Evolutionary conservation across 2,113 vertebrate genomes (phyloP).

Genomic region (Ivindomyrus marchei): DNA sequence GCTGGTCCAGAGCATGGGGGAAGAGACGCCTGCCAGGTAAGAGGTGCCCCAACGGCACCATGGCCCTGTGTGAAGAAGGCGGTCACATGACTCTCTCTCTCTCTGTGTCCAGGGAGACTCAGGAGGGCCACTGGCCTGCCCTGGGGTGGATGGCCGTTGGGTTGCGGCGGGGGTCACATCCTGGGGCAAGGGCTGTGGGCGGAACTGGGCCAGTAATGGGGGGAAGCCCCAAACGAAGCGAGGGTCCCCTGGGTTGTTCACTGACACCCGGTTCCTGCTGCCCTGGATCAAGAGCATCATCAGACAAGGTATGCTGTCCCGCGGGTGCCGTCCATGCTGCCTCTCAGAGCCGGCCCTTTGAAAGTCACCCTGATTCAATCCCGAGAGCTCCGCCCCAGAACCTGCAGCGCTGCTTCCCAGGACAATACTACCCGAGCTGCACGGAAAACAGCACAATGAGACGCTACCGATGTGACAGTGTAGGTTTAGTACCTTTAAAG

Average conservation of each 20-base stretch:
- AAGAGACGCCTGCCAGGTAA: slow-evolving; percentile 78
- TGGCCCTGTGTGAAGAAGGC: background rate
- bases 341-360: background rate
- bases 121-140: slow-evolving; percentile 72
- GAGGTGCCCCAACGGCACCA: background rate
- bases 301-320: slow-evolving; percentile 28
- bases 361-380: background rate
- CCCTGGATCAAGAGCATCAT: slow-evolving; percentile 67
- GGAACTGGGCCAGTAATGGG: slow-evolving; percentile 67
- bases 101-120: slow-evolving; percentile 71
- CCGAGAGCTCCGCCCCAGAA: background rate
- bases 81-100: background rate
- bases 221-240: slow-evolving; percentile 44
- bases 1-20: slow-evolving; percentile 75
- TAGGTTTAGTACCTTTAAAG: background rate
- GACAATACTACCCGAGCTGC: background rate
- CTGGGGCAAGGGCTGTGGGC: slow-evolving; percentile 80
- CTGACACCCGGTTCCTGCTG: slow-evolving; percentile 64
- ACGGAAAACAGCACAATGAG: background rate
- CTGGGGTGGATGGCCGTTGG: slow-evolving; percentile 57
- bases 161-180: slow-evolving; percentile 73
- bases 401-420: background rate
- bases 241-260: slow-evolving; percentile 79
- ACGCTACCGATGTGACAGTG: background rate
- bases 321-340: background rate